Conservation (phyloP, 2,113 vertebrate genomes). For the Rhea pennata region DNA sequence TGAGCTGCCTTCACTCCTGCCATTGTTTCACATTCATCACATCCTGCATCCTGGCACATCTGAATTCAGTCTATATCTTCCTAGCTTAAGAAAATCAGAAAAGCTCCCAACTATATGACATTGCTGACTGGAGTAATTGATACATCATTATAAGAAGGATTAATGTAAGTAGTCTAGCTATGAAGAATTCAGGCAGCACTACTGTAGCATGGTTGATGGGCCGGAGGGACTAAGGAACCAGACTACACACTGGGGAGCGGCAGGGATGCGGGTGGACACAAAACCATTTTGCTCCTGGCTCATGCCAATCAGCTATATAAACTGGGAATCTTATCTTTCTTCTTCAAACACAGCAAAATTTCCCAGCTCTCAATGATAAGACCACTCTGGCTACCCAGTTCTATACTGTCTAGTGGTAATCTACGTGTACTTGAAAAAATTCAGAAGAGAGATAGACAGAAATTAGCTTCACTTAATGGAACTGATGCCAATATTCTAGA, state of each 20-base stretch:
- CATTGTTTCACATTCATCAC: background rate
- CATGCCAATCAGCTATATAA: background rate
- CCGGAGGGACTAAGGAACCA: background rate
- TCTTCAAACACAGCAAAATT: background rate
- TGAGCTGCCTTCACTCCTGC: background rate
- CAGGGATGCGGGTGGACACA: background rate
- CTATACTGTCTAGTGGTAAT: background rate
- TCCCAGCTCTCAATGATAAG: background rate
- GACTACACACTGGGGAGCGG: rapidly evolving
- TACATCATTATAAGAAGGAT: background rate
- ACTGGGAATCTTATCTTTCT: background rate
- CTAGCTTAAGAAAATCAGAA: background rate
- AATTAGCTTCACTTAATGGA: background rate
- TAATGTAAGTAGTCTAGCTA: background rate
- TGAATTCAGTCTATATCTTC: background rate
- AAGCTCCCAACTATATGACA: background rate
- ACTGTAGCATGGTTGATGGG: rapidly evolving
- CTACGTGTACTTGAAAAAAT: background rate
- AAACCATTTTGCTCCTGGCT: background rate
- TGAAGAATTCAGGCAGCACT: background rate
- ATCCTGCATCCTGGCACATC: background rate
- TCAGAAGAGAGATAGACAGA: background rate
- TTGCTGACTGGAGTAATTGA: background rate
- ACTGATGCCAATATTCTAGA: background rate
- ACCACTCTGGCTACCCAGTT: background rate